phyloP scores from a whole-genome alignment of 2,888 invertebrate species.

The Drosophila maculinotata region DNA sequence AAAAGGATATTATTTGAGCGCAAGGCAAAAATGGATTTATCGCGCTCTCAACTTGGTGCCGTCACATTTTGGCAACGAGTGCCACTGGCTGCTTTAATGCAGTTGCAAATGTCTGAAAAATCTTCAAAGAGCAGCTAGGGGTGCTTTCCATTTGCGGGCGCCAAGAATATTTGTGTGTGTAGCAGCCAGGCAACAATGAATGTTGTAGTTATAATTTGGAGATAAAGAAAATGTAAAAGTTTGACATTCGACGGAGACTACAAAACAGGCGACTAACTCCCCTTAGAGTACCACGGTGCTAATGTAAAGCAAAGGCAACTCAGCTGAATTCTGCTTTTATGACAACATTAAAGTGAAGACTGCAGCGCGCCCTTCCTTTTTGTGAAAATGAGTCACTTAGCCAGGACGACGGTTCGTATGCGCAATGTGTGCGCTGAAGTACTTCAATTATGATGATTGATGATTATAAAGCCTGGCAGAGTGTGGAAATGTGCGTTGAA shows the following conservation, averaged over 20 bases:
- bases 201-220: conserved; percentile 25
- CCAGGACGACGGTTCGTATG: conserved; percentile 36
- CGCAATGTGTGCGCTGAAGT: conserved; percentile 56
- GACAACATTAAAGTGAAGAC: conserved; percentile 63
- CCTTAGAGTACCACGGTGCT: conserved; percentile 4
- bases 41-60: conserved; percentile 36
- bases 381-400: conserved; percentile 64
- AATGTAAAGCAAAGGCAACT: conserved; percentile 27
- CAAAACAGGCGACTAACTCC: background rate
- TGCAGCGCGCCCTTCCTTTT: conserved; percentile 52
- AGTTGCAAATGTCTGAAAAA: conserved; percentile 38
- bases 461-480: conserved; percentile 52
- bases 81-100: conserved; percentile 43
- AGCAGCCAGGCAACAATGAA: background rate
- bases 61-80: conserved; percentile 19
- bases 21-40: conserved; percentile 60
- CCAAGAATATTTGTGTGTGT: background rate
- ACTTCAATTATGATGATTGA: conserved; percentile 79
- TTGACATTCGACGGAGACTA: conserved; percentile 1
- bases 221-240: conserved; percentile 9
- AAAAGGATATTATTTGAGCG: conserved; percentile 41
- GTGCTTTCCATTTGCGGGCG: conserved; percentile 1
- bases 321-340: conserved; percentile 52
- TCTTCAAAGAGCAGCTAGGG: conserved; percentile 26
- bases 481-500: conserved; percentile 21